Evolutionary conservation across 2,888 invertebrate genomes (phyloP).

Genomic region (Iselma pallidipennis): DNA sequence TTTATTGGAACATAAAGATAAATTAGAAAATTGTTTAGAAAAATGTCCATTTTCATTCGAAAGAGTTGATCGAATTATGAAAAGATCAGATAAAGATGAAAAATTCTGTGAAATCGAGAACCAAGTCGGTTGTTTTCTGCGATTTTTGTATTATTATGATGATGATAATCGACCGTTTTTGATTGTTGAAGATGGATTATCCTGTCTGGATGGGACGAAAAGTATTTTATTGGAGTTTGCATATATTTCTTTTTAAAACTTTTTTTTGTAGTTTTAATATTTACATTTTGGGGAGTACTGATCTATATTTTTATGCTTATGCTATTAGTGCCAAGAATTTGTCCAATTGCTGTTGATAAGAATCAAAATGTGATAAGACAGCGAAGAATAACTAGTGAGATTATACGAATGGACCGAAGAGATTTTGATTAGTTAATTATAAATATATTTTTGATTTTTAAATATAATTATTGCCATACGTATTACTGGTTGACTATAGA

Average conservation of each 20-base stretch:
- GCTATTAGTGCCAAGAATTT: not conserved
- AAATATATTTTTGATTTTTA: too few species aligned
- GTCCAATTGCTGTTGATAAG: not conserved
- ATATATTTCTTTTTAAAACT: not conserved
- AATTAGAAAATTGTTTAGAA: not conserved
- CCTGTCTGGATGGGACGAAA: not conserved
- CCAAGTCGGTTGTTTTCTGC: conserved; percentile 51
- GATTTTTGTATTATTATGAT: conserved; percentile 52
- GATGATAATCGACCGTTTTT: conserved; percentile 35
- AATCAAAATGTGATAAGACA: too few species aligned
- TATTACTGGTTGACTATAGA: not conserved
- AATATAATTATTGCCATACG: too few species aligned
- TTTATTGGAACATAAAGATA: not conserved
- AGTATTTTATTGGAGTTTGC: too few species aligned
- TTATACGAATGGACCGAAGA: not conserved
- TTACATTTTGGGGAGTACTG: not conserved
- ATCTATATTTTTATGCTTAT: not conserved
- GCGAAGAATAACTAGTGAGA: not conserved
- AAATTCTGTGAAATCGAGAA: conserved; percentile 51
- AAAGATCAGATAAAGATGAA: conserved; percentile 32
- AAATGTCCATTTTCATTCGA: not conserved
- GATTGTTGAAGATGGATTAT: not conserved
- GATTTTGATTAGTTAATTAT: not conserved
- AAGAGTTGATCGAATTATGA: not conserved
- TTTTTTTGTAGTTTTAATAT: not conserved